Base-by-base conservation (phyloP, 1,140 invertebrate genomes). In the Amyelois transitella region DNA sequence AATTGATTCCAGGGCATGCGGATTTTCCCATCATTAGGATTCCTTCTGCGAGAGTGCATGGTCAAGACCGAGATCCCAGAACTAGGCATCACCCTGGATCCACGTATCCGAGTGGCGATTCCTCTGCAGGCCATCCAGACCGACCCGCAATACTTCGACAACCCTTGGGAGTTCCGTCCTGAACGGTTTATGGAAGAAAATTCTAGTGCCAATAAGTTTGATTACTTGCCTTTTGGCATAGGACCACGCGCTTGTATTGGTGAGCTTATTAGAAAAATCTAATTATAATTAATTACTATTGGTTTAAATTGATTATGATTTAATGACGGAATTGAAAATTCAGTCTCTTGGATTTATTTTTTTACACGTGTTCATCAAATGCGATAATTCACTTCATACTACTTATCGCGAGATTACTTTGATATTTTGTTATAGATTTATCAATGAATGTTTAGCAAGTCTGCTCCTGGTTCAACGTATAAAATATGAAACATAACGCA, bases 101-200 rank as follows among this genome's bases (percentile, higher is more conserved):
- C 77, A 48, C 76, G 72, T 6, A 73, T 77, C 0, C n/a, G 53
- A 1, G 53, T 90, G 3, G 47, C 78, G 6, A 77, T 90, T 14
- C 80, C 83, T 1, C 8, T 87, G 5, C 89, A 86, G 55, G 77
- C 75, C 0, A 64, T 92, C 49, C 91, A 92, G 32, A 89, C 84
- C 14, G 90, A 93, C 75, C 80, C 88, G 1, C 57, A 81, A 12
- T 77, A 90, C 51, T 92, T 89, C 66, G 81, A 83, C 0, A 73
- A 90, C 8, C 91, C 92, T 0, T 68, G 88, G 10, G 65, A 72
- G 18, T 92, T 91, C 58, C 74, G 89, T 45, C 92, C 92, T 0
- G 90, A 92, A 53, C 62, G 92, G 44, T 92, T 92, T 50, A 73
- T 81, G 0, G 82, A 89, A 24, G 67, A 77, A 32, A 32, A 72